phyloP scores from a whole-genome alignment of 2,113 vertebrate species.

The Charadrius vociferus region DNA sequence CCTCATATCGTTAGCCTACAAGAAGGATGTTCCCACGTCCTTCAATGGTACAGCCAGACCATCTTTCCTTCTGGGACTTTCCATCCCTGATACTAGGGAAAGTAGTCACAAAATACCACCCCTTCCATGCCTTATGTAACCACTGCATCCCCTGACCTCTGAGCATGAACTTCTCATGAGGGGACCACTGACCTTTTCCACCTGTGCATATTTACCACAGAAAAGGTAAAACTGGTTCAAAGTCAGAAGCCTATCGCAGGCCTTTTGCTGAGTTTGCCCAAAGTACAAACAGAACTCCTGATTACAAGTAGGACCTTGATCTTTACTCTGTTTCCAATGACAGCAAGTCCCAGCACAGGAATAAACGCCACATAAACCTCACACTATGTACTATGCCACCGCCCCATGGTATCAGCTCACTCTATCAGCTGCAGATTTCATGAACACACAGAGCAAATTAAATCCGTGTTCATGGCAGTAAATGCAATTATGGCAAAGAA shows the following conservation, averaged over 20 bases:
- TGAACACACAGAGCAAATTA: background rate
- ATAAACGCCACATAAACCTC: background rate
- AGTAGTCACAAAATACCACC: background rate
- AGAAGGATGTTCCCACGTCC: background rate
- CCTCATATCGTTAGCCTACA: background rate
- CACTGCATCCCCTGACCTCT: background rate
- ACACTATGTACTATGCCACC: fast-evolving
- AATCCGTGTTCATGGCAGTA: background rate
- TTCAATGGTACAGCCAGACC: background rate
- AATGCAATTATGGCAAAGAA: background rate
- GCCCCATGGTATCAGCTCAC: background rate
- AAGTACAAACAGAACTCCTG: background rate
- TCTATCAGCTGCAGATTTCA: background rate
- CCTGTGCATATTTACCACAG: background rate
- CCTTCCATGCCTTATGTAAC: background rate
- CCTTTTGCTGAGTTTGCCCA: background rate
- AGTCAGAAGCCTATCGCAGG: background rate
- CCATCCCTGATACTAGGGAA: background rate
- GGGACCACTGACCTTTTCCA: background rate
- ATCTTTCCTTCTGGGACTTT: background rate
- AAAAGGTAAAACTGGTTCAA: background rate
- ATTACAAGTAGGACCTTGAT: background rate
- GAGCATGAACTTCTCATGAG: background rate
- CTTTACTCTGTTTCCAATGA: background rate
- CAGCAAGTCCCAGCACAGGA: background rate